A percentile compares a stretch with the other conserved stretches of the same genome.
Evolutionary conservation across 2,797 vertebrate genomes (phyloP).

Genomic region (Amniataba percoides): DNA sequence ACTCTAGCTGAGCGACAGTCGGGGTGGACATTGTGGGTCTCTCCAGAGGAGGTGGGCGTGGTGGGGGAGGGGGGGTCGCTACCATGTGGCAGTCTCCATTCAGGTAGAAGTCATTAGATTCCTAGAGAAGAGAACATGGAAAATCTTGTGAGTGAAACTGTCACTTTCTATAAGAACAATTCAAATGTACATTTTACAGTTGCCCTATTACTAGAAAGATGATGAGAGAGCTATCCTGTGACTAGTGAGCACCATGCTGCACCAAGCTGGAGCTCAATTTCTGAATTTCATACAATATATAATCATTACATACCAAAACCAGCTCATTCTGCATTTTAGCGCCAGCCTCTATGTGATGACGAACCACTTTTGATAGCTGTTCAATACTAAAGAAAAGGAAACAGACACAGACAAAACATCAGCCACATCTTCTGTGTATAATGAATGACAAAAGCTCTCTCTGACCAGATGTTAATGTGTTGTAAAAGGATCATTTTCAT

Average conservation of each 20-base stretch:
- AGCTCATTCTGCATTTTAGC: constrained; percentile 87
- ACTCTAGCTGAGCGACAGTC: constrained; percentile 87
- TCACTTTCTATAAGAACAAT: neutral
- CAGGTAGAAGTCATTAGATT: constrained; percentile 87
- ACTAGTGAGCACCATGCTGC: neutral
- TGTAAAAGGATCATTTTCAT: neutral
- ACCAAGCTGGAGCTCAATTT: neutral
- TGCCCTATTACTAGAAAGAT: neutral
- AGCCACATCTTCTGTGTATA: neutral
- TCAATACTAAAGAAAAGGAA: constrained; percentile 85
- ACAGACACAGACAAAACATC: neutral
- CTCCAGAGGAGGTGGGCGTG: constrained; percentile 78
- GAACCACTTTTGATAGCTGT: constrained; percentile 86
- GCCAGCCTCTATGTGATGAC: constrained; percentile 88
- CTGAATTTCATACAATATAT: neutral
- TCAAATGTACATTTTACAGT: neutral
- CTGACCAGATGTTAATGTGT: neutral
- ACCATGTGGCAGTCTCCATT: constrained; percentile 85
- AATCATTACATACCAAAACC: constrained; percentile 79
- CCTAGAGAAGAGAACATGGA: constrained; percentile 49
- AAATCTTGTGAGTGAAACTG: neutral
- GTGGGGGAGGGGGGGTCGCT: constrained; percentile 66
- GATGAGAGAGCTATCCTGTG: neutral
- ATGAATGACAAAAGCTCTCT: neutral
- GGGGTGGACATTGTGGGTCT: constrained; percentile 71